Evolutionary conservation across 2,797 vertebrate species (phyloP).

Genomic region (Margarornis squamiger): DNA sequence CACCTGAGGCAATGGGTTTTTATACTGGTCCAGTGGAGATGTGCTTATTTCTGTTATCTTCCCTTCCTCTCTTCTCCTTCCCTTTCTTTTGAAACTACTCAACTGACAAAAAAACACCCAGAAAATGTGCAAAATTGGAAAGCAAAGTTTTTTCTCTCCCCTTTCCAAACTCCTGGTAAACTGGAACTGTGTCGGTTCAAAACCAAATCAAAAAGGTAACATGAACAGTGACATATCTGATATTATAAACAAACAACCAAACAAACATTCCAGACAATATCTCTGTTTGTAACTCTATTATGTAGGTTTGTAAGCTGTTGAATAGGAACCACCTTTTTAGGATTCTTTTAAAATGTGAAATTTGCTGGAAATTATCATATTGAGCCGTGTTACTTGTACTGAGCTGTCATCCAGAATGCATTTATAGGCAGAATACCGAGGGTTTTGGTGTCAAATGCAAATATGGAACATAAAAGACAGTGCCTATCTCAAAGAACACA

Average conservation of each 20-base stretch:
- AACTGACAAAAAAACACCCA: neutral
- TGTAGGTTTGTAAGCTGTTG: neutral
- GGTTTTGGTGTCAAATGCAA: neutral
- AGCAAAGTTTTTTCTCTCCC: neutral
- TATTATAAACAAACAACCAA: neutral
- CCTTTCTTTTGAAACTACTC: neutral
- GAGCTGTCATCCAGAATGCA: neutral
- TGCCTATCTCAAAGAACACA: neutral
- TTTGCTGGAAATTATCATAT: neutral
- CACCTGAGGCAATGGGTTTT: neutral
- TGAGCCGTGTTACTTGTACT: neutral
- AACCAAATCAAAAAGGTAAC: neutral
- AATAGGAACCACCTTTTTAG: neutral
- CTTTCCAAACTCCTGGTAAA: neutral
- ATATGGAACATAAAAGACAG: neutral
- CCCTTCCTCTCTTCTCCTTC: neutral
- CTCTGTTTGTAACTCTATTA: neutral
- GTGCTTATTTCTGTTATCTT: neutral
- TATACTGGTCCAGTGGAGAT: neutral
- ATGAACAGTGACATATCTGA: neutral
- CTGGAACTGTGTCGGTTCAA: neutral
- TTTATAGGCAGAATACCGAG: neutral
- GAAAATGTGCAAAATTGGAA: neutral
- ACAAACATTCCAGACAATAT: neutral
- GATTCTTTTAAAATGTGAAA: neutral